A percentile compares a stretch with the other conserved stretches of the same genome.
Conservation (phyloP, 2,888 invertebrate genomes). For the Aphidoletes aphidimyza region DNA sequence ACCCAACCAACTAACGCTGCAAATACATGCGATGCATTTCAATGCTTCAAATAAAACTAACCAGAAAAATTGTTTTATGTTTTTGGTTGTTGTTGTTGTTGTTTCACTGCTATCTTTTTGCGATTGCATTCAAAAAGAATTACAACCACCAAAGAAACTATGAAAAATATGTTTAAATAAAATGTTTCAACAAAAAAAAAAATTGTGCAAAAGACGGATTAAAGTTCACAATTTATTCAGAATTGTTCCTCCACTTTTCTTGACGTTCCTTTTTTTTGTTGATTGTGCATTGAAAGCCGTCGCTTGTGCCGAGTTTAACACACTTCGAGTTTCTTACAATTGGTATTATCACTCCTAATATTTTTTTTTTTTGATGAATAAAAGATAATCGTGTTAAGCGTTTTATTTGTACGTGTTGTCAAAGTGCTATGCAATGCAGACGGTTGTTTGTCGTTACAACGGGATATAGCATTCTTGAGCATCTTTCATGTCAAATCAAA, state of each 20-base stretch:
- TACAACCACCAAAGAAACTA: not conserved
- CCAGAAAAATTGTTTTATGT: not conserved
- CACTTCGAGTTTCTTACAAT: slow-evolving; percentile 23
- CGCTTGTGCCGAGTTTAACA: not conserved
- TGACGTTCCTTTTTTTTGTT: not conserved
- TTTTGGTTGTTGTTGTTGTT: too few species aligned
- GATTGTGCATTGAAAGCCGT: not conserved
- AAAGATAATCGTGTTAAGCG: slow-evolving; percentile 20
- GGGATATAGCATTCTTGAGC: not conserved
- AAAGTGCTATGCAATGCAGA: not conserved
- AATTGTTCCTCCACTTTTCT: not conserved
- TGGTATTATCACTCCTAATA: slow-evolving; percentile 47
- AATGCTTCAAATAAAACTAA: not conserved
- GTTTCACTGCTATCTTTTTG: too few species aligned
- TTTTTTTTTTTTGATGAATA: slow-evolving; percentile 27
- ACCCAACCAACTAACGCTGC: not conserved
- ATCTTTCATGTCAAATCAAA: not conserved
- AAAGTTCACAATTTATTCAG: slow-evolving; percentile 43
- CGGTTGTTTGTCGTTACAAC: not conserved
- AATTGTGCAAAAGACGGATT: not conserved
- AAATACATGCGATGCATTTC: not conserved
- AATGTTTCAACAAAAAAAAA: not conserved
- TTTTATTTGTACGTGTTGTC: slow-evolving; percentile 36
- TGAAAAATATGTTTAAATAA: not conserved
- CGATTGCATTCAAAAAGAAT: not conserved